phyloP scores from a whole-genome alignment of 2,888 invertebrate species.

The Ochropleura plecta region DNA sequence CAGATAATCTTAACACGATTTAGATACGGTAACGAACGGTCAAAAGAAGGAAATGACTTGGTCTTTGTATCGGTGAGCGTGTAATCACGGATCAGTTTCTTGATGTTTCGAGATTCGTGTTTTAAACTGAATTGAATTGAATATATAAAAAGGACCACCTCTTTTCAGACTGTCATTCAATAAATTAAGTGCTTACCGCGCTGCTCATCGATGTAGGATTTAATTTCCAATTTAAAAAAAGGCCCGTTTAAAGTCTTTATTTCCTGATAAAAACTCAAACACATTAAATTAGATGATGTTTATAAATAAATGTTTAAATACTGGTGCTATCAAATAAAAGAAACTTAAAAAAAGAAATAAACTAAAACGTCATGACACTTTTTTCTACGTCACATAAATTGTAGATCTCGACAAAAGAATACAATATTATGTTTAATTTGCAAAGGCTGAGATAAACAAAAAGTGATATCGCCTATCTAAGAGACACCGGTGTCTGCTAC shows the following conservation, averaged over 20 bases:
- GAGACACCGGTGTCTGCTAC: background rate
- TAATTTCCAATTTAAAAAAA: too few relatives aligned
- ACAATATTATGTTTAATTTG: background rate
- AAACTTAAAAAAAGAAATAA: background rate
- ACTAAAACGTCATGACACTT: background rate
- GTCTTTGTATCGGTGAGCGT: slow-evolving; percentile 77
- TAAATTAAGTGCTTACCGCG: slow-evolving; percentile 3
- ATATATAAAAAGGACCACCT: slow-evolving; percentile 72
- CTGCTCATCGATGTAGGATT: background rate
- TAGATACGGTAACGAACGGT: slow-evolving; percentile 71
- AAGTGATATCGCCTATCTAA: background rate
- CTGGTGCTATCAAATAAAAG: background rate
- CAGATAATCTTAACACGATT: slow-evolving; percentile 60
- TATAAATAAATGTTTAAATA: background rate
- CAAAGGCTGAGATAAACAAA: background rate
- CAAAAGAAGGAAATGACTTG: slow-evolving; percentile 84
- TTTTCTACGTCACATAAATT: background rate
- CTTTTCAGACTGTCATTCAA: slow-evolving; percentile 42
- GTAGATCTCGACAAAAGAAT: background rate
- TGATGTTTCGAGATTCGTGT: slow-evolving; percentile 74
- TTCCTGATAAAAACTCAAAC: background rate
- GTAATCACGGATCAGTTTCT: slow-evolving; percentile 82
- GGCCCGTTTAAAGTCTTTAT: background rate
- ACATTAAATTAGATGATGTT: too few relatives aligned
- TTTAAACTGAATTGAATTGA: slow-evolving; percentile 66